Evolutionary conservation across 1,140 invertebrate genomes (phyloP), one percentile per base, ranked within the genome.

Genomic region (Andricus grossulariae): DNA sequence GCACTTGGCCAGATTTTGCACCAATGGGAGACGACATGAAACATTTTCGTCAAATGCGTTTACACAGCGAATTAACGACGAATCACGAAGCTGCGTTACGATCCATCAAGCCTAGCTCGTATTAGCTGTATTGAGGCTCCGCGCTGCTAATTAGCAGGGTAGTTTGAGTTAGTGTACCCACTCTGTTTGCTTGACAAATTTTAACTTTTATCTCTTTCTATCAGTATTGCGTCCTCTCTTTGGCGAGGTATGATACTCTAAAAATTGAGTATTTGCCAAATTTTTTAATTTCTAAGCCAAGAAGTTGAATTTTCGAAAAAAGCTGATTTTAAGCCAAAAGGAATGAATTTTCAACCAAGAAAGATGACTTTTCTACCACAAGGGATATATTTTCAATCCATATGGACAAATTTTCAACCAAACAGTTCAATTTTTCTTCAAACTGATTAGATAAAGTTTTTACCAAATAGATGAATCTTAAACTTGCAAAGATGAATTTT

Each of bases 1-100:
- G 60, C 60, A 66, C 60, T 66, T 66, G 60, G 60, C 60, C 60
- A 66, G 39, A 66, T 66, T 66, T 66, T 66, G 32, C 60, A 32
- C 60, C 60, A 66, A 66, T 66, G 60, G n/a, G 60, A 32, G 13
- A 32, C n/a, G 32, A 66, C 25, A 66, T 66, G 60, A 66, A 45
- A 39, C 25, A 21, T 66, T 66, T 66, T 66, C 60, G 60, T 66
- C 60, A 66, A 66, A 66, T 66, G 10, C 16, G 15, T 32, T 66
- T 66, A 66, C 15, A 32, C 25, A 39, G 60, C 39, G 39, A 45
- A 66, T 66, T 66, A 66, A 66, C 60, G 25, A 66, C n/a, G 60
- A 66, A 66, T 66, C 60, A 39, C 60, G 60, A 66, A 66, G 60
- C 60, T 66, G 16, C 25, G 21, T 45, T 45, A 45, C 32, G 21